Conservation (phyloP, 2,888 invertebrate genomes). For the Drosophila bunnanda region DNA sequence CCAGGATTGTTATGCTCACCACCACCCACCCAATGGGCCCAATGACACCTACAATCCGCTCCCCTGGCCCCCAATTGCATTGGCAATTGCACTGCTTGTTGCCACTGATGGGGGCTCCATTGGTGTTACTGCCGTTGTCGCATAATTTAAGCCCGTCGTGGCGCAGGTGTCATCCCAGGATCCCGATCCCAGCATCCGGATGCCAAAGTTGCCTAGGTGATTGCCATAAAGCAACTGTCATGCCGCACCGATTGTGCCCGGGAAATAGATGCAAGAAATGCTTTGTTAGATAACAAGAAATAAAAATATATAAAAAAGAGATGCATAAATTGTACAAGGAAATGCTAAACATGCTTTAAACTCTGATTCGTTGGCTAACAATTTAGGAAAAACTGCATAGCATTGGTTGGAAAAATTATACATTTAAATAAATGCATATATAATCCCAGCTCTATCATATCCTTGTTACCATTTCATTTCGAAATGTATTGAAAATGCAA, state of each 20-base stretch:
- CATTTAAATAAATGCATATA: background rate
- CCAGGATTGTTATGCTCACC: constrained; percentile 4
- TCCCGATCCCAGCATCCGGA: constrained; percentile 19
- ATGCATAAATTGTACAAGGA: background rate
- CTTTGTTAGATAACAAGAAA: constrained; percentile 33
- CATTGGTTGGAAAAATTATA: background rate
- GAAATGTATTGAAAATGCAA: constrained; percentile 16
- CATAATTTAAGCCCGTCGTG: constrained; percentile 68
- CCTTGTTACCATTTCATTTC: background rate
- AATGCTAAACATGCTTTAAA: background rate
- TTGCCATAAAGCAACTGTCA: constrained; percentile 67
- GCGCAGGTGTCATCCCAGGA: constrained; percentile 24
- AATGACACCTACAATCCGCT: constrained; percentile 48
- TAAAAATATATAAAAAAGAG: background rate
- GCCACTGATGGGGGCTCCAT: constrained; percentile 1
- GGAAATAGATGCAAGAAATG: constrained; percentile 40
- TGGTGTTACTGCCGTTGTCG: constrained; percentile 50
- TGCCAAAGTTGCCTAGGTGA: constrained; percentile 43
- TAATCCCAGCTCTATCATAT: background rate
- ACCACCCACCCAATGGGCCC: constrained; percentile 28
- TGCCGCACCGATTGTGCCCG: constrained; percentile 35
- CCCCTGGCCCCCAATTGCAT: constrained; percentile 16
- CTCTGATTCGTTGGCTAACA: background rate
- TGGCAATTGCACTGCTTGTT: constrained; percentile 35
- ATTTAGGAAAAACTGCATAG: background rate